phyloP scores from a whole-genome alignment of 2,888 invertebrate genomes.

The Tridacna gigas region DNA sequence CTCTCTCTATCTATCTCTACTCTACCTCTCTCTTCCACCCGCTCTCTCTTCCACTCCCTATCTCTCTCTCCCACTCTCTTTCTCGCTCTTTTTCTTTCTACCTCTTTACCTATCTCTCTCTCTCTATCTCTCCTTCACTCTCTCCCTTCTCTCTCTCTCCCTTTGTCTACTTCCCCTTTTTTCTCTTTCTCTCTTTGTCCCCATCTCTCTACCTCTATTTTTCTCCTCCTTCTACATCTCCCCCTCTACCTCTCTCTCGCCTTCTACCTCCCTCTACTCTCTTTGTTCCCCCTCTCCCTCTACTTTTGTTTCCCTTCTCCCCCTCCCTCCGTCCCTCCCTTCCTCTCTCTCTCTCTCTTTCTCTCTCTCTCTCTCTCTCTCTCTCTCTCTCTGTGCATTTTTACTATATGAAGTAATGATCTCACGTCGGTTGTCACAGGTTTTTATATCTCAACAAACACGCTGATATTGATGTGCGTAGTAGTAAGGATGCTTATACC shows the following conservation, averaged over 20 bases:
- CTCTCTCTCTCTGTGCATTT: neutral
- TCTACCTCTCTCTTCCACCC: neutral
- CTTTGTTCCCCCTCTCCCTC: neutral
- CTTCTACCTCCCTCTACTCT: neutral
- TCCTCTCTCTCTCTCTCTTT: neutral
- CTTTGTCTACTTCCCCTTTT: neutral
- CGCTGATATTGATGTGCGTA: neutral
- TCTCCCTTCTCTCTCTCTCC: neutral
- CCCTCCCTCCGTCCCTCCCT: neutral
- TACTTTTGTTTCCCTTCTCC: neutral
- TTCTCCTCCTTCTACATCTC: neutral
- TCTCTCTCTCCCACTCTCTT: neutral
- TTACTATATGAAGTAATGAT: neutral
- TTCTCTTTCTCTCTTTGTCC: neutral
- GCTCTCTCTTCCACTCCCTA: neutral
- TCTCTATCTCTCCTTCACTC: neutral
- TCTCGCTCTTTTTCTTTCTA: neutral
- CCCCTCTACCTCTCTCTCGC: too few relatives aligned
- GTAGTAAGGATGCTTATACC: neutral
- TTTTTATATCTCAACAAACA: neutral
- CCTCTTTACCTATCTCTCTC: neutral
- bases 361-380: conserved; percentile 5
- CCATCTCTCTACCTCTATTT: neutral
- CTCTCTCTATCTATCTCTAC: too few relatives aligned
- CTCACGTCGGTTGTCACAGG: neutral